phyloP scores from a whole-genome alignment of 2,113 vertebrate species.

The Turnix velox region DNA sequence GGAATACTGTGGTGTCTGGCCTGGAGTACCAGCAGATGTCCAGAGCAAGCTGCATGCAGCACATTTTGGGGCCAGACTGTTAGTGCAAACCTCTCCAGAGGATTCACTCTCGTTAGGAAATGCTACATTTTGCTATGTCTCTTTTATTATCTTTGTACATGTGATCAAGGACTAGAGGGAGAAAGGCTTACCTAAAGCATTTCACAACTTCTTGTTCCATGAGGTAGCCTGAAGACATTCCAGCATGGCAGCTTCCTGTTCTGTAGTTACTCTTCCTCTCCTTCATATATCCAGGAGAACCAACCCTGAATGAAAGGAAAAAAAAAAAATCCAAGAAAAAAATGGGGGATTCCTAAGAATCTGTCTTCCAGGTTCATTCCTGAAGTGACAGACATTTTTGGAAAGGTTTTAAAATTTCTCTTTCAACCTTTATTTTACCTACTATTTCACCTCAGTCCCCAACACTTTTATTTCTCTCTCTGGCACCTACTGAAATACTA shows the following conservation, averaged over 20 bases:
- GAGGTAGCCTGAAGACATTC: background rate
- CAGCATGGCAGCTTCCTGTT: background rate
- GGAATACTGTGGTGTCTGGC: background rate
- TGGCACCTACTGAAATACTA: background rate
- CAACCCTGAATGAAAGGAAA: background rate
- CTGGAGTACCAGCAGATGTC: background rate
- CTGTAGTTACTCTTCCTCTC: background rate
- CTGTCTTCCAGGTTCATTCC: background rate
- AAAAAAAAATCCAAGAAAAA: accelerated
- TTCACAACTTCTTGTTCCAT: background rate
- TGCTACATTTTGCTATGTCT: background rate
- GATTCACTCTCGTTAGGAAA: background rate
- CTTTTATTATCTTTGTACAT: background rate
- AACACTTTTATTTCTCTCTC: background rate
- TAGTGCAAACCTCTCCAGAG: background rate
- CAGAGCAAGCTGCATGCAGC: background rate
- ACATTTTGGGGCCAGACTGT: background rate
- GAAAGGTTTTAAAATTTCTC: background rate
- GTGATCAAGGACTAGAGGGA: background rate
- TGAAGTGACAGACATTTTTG: background rate
- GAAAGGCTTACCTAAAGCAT: background rate
- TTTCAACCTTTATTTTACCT: background rate
- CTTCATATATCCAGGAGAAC: background rate
- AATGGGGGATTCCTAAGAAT: background rate
- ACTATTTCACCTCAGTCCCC: background rate